Base-by-base conservation (phyloP, 2,797 vertebrate species). In the Phalanger gymnotis region DNA sequence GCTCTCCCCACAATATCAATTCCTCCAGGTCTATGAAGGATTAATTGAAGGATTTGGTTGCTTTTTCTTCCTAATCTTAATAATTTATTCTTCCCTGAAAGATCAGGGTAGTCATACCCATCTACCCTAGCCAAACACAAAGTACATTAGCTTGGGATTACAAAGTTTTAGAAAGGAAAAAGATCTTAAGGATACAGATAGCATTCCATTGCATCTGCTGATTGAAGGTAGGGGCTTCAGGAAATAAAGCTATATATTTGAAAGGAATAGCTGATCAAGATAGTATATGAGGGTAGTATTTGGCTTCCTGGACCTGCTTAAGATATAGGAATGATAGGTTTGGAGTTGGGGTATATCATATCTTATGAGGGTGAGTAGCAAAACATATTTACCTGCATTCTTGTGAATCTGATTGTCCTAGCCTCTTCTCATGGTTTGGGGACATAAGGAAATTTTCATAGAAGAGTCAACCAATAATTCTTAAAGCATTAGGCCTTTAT, bases 11-110 rank as follows among this genome's bases (percentile, higher is more conserved):
- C 31, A 22, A 66, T 66, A n/a, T n/a, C 61, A 19, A n/a, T 28
- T 34, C 31, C n/a, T 92, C 51, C 87, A 54, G 54, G 4, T 54
- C 92, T 56, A 47, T 47, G 5, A 95, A 94, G 90, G 58, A 90
- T 92, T 66, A 66, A 95, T 14, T 57, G 91, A 95, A 96, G 66
- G 34, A 55, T 61, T 34, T 89, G 34, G 14, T 61, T 30, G 93
- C 47, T 87, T 93, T 90, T 95, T 25, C 0, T 56, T 90, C 51
- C 90, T 93, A 55, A 93, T 92, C 22, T 93, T 73, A 51, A 30
- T 30, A 34, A 92, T 61, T 96, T 96, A 94, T 94, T 97, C 97
- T 96, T 91, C 93, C 95, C 94, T 94, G 92, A 91, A 53, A 95
- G 92, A 96, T 0, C 40, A 2, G 58, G 1, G 40, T 95, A 53